These are phyloP conservation scores for Verasper variegatus DNA, from an alignment of 2,113 vertebrate species.

Conservation along the genomic window DNA sequence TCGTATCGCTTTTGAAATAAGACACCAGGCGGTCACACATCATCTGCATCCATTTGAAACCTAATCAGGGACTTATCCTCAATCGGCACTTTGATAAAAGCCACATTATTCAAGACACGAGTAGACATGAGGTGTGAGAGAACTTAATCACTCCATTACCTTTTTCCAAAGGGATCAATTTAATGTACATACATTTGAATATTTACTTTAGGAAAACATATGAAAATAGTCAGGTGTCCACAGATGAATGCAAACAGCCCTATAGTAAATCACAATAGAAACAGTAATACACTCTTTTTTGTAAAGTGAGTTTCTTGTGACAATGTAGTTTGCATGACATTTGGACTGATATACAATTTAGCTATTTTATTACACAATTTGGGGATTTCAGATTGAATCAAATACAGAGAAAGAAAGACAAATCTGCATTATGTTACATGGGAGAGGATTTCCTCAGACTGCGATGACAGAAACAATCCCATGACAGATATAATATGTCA, in stretches of 20 bases:
- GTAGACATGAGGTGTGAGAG: constrained; percentile 25
- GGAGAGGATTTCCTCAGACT: not conserved
- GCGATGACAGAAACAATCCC: not conserved
- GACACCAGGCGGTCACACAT: constrained; percentile 24
- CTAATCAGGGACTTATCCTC: constrained; percentile 36
- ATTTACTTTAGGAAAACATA: not conserved
- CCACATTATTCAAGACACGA: constrained; percentile 44
- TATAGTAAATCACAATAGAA: no score
- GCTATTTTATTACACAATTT: not conserved
- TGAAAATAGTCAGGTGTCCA: no score
- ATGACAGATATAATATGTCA: constrained; percentile 22
- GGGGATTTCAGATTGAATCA: not conserved
- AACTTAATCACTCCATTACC: constrained; percentile 36
- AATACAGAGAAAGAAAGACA: not conserved
- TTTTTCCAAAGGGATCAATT: constrained; percentile 6
- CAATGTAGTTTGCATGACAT: no score
- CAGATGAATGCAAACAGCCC: no score
- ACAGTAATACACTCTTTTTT: no score
- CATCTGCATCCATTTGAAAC: constrained; percentile 36
- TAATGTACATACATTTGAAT: not conserved
- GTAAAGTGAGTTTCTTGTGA: no score
- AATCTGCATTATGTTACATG: constrained; percentile 8
- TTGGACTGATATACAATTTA: no score
- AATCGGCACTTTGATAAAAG: constrained; percentile 37
- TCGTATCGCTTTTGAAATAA: constrained; percentile 26